phyloP scores from a whole-genome alignment of 2,797 vertebrate species.

The Nannoperca obscura region DNA sequence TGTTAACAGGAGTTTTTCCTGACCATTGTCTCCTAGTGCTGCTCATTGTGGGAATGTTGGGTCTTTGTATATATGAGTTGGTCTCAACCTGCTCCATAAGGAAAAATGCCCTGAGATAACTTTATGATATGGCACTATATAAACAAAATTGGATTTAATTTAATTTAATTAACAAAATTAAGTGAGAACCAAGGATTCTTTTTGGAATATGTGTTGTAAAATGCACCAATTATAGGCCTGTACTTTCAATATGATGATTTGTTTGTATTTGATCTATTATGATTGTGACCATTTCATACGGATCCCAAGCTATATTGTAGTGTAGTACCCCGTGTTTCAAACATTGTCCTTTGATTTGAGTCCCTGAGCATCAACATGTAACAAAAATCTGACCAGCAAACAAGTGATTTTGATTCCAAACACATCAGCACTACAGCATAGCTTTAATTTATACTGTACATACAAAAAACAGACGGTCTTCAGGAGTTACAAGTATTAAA shows the following conservation, averaged over 20 bases:
- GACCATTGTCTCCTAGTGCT: too few species aligned
- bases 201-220: neutral
- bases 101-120: too few species aligned
- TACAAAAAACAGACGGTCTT: constrained; percentile 81
- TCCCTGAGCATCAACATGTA: neutral
- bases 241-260: neutral
- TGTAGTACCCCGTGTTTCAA: neutral
- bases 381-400: constrained; percentile 38
- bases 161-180: too few species aligned
- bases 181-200: too few species aligned
- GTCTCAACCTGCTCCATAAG: too few species aligned
- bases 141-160: too few species aligned
- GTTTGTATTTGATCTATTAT: neutral
- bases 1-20: too few species aligned
- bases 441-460: constrained; percentile 83
- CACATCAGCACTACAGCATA: constrained; percentile 75
- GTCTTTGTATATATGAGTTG: too few species aligned
- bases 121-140: too few species aligned
- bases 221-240: neutral
- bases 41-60: too few species aligned
- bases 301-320: neutral
- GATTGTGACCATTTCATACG: neutral
- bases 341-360: neutral
- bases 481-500: constrained; percentile 81
- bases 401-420: constrained; percentile 57